Conservation (phyloP, 2,888 invertebrate species). For the Odontothrips loti region DNA sequence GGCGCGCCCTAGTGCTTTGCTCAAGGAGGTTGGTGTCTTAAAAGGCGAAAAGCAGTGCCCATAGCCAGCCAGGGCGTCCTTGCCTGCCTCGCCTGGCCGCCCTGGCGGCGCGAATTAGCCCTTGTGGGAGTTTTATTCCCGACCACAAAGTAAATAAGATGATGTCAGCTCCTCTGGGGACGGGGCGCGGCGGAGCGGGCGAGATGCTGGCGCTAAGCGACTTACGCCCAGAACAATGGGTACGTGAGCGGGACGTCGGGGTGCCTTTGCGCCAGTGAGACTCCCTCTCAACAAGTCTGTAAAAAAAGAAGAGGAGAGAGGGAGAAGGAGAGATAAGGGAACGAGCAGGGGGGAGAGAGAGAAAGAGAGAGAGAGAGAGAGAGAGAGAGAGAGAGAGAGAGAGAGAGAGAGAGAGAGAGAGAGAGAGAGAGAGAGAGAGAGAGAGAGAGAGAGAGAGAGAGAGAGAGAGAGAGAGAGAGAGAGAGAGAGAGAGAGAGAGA, state of each 20-base stretch:
- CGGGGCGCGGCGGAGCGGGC: no score
- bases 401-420: constrained; percentile 32
- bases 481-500: constrained; percentile 30
- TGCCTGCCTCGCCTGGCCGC: no score
- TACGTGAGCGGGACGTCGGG: neutral
- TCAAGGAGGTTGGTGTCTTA: no score
- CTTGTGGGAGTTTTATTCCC: neutral
- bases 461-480: constrained; percentile 30
- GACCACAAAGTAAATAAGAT: neutral
- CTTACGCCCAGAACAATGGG: constrained; percentile 16
- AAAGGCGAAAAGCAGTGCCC: no score
- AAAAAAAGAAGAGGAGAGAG: neutral
- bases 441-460: constrained; percentile 29
- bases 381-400: constrained; percentile 34
- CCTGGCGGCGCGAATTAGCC: neutral
- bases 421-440: neutral
- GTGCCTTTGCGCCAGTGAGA: neutral
- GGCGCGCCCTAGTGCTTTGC: no score
- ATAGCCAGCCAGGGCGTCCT: no score
- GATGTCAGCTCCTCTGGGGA: neutral
- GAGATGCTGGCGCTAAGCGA: neutral
- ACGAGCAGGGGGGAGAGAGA: constrained; percentile 33
- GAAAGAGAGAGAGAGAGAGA: constrained; percentile 30
- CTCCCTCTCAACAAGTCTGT: constrained; percentile 12
- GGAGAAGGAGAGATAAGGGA: constrained; percentile 32